phyloP scores from a whole-genome alignment of 2,113 vertebrate genomes.

The Hemiprocne comata region DNA sequence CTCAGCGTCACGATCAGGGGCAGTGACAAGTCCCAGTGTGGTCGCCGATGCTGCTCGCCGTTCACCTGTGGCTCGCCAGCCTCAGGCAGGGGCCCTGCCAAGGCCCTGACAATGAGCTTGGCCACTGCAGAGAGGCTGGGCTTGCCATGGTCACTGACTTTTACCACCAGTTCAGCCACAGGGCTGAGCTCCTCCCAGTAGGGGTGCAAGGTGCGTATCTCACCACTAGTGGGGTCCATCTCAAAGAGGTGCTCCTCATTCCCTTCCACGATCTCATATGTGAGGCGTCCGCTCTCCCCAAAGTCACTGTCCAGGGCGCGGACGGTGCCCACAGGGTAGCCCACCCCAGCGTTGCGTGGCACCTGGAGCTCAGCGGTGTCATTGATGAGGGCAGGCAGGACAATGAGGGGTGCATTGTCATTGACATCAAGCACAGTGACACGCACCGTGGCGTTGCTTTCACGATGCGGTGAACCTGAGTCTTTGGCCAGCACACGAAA shows the following conservation, averaged over 20 bases:
- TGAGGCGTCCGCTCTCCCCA: conserved; percentile 95
- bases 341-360: conserved; percentile 93
- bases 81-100: conserved; percentile 89
- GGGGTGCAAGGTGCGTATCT: conserved; percentile 92
- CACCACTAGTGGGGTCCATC: conserved; percentile 91
- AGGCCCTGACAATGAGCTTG: conserved; percentile 92
- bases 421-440: conserved; percentile 96
- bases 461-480: conserved; percentile 92
- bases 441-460: conserved; percentile 93
- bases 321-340: conserved; percentile 93
- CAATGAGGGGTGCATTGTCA: conserved; percentile 95
- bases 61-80: conserved; percentile 90
- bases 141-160: conserved; percentile 95
- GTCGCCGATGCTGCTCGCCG: conserved; percentile 84
- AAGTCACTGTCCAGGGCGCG: conserved; percentile 95
- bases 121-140: conserved; percentile 93
- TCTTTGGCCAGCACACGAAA: conserved; percentile 96
- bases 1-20: conserved; percentile 96
- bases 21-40: conserved; percentile 95
- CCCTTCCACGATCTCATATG: conserved; percentile 95
- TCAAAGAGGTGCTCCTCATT: conserved; percentile 97
- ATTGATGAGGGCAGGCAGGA: conserved; percentile 90
- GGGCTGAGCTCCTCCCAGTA: conserved; percentile 95
- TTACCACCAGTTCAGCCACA: conserved; percentile 92
- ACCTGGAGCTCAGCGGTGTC: conserved; percentile 97